These are phyloP conservation scores for Heterodera carotae DNA, from an alignment of 1,140 invertebrate genomes.

Conservation along the genomic window DNA sequence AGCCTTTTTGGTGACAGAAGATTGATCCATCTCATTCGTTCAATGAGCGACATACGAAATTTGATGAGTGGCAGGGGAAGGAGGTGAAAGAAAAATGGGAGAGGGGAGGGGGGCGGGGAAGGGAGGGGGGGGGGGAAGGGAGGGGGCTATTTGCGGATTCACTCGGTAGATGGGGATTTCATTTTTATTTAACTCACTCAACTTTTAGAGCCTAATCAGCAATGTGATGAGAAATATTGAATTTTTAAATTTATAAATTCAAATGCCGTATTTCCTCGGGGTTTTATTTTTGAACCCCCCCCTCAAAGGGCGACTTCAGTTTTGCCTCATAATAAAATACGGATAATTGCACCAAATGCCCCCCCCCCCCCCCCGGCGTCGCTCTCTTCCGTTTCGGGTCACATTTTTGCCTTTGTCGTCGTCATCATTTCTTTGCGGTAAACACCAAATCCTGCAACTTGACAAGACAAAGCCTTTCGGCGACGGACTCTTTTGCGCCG, in stretches of 20 bases:
- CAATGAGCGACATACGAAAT: neutral
- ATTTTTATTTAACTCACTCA: no score
- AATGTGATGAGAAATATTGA: no score
- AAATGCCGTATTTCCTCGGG: neutral
- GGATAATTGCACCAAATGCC: neutral
- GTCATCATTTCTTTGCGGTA: neutral
- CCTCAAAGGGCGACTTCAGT: neutral
- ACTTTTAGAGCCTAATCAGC: no score
- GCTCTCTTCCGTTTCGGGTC: neutral
- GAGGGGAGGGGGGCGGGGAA: no score
- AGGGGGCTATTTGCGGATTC: neutral
- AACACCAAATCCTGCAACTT: neutral
- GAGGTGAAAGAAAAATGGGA: no score
- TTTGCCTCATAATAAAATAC: neutral
- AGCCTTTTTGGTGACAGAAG: neutral
- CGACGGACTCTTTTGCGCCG: neutral
- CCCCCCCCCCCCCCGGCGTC: no score
- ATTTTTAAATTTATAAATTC: no score
- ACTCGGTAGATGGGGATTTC: no score
- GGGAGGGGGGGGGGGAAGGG: no score
- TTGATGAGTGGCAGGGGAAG: neutral
- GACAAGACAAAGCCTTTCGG: neutral
- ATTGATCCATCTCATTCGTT: neutral
- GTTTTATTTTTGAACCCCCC: neutral
- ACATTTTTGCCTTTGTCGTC: neutral